phyloP scores from a whole-genome alignment of 2,797 vertebrate species.

The Garrulus glandarius region DNA sequence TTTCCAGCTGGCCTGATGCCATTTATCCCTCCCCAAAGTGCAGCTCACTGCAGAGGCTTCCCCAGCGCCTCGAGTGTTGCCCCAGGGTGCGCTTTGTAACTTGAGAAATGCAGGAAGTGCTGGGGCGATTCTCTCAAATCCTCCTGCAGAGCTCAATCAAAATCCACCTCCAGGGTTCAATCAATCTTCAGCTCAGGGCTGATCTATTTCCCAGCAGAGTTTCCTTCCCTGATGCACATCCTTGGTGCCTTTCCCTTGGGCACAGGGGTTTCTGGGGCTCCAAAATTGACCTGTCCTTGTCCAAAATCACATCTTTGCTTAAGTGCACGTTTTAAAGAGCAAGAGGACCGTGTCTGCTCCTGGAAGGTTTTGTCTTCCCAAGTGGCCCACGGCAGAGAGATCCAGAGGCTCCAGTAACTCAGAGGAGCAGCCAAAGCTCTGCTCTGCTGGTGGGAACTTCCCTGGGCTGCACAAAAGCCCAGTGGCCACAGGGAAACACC shows the following conservation, averaged over 20 bases:
- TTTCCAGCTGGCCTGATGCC: neutral
- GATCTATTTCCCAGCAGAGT: neutral
- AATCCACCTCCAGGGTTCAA: neutral
- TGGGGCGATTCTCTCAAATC: neutral
- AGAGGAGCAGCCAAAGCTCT: neutral
- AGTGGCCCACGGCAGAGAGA: neutral
- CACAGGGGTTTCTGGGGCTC: neutral
- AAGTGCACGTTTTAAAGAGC: neutral
- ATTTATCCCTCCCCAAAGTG: neutral
- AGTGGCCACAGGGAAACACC: neutral
- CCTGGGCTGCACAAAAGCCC: neutral
- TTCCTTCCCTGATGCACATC: neutral
- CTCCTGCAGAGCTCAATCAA: neutral
- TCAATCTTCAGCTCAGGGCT: neutral
- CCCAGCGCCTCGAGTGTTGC: neutral
- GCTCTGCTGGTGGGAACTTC: neutral
- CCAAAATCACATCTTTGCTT: neutral
- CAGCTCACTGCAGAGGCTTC: neutral
- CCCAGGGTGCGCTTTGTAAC: neutral
- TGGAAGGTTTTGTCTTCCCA: accelerated
- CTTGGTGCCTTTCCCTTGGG: neutral
- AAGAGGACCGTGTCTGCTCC: neutral
- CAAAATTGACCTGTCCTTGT: neutral
- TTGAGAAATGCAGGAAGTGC: neutral
- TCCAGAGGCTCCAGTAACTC: neutral